Percentiles rank a stretch among this genome's conserved stretches.
Evolutionary conservation across 1,140 invertebrate genomes (phyloP).

Genomic region (Polyergus mexicanus): DNA sequence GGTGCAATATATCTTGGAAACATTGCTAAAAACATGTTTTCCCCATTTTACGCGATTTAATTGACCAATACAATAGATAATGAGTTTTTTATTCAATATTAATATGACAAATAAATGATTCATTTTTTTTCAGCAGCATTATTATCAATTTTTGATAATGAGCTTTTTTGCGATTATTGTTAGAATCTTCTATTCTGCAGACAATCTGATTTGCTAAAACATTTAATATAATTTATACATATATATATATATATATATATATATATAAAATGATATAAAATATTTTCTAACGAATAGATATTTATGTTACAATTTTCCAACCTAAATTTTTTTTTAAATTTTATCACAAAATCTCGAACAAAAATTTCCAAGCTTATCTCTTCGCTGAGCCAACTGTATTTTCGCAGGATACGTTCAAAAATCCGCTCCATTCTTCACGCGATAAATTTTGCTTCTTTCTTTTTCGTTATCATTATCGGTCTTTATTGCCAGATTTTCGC

Average conservation of each 20-base stretch:
- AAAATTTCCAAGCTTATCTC: slow-evolving; percentile 24
- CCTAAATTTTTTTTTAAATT: not conserved
- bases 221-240: not conserved
- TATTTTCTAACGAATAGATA: not conserved
- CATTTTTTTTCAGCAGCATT: not conserved
- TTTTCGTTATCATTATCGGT: slow-evolving; percentile 61
- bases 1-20: slow-evolving; percentile 3
- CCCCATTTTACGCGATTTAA: not conserved
- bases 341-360: not conserved
- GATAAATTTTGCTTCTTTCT: slow-evolving; percentile 46
- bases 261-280: not conserved
- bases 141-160: not conserved
- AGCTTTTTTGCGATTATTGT: not conserved
- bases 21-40: not conserved
- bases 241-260: not conserved
- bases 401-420: slow-evolving; percentile 8
- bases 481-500: slow-evolving; percentile 68
- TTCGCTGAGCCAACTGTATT: not conserved
- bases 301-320: not conserved
- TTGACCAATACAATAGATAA: not conserved
- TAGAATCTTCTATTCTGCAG: too few species aligned
- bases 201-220: not conserved
- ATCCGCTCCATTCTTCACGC: slow-evolving; percentile 13
- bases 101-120: not conserved
- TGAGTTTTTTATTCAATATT: not conserved